Percentiles rank a stretch among this genome's conserved stretches.
These are phyloP conservation scores for Apotomis betuletana DNA, from an alignment of 2,888 invertebrate species.

Conservation along the genomic window DNA sequence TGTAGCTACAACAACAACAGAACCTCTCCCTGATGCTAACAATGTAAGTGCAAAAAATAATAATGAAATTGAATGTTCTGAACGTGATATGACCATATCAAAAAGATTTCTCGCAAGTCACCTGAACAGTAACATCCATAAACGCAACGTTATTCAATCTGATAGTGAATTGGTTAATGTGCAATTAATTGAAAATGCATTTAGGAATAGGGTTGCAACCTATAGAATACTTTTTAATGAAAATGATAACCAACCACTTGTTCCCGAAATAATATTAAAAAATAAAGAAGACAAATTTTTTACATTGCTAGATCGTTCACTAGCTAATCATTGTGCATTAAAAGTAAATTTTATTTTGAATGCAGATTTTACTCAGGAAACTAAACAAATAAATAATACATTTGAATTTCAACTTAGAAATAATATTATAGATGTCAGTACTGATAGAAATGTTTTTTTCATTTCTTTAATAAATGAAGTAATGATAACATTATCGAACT, in stretches of 20 bases:
- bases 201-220: slow-evolving; percentile 7
- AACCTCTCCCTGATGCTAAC: too few species aligned
- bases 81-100: background rate
- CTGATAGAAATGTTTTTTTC: background rate
- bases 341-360: background rate
- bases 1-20: too few species aligned
- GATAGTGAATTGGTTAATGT: background rate
- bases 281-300: background rate
- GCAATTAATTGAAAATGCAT: background rate
- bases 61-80: slow-evolving; percentile 14
- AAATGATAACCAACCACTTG: background rate
- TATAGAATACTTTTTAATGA: background rate
- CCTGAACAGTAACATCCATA: background rate
- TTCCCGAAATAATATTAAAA: background rate
- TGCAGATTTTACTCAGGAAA: background rate
- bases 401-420: too few species aligned
- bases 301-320: background rate
- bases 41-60: slow-evolving; percentile 10
- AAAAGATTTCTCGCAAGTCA: background rate
- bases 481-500: background rate
- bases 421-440: background rate
- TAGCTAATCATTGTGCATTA: background rate
- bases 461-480: background rate
- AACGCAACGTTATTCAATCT: background rate
- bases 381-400: too few species aligned